Base-by-base conservation (phyloP, 1,140 invertebrate species). In the Araneus ventricosus region DNA sequence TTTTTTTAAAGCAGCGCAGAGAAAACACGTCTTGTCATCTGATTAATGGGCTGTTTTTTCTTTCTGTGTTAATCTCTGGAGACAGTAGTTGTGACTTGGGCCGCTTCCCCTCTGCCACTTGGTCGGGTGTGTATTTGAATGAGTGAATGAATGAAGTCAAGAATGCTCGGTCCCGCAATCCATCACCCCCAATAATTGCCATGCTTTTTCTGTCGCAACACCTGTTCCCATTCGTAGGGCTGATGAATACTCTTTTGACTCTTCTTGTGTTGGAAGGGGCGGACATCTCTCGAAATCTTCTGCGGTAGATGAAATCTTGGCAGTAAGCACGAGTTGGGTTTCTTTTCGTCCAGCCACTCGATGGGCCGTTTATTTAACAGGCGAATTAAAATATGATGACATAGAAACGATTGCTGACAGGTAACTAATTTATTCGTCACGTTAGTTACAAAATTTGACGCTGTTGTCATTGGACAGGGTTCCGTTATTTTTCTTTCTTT, bases 141-240 rank as follows among this genome's bases (percentile, higher is more conserved):
- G 86, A 63, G 59, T 63, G 59, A 88, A 79, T 82, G 89, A 82
- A 91, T 45, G 90, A 57, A 91, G 90, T 91, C 90, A 91, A 91
- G 90, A 91, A 91, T 85, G 34, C 37, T 85, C 59, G 10, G 24
- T 41, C 24, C 27, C 37, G 80, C 80, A 20, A 91, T 91, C 80
- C 90, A 91, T 91, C 90, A 91, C 70, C 22, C 34, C 90, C 41
- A 41, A 67, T 91, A 91, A 91, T 91, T 91, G 90, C 90, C 90
- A 52, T 85, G 90, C 90, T 91, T 91, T 52, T 91, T 91, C 90
- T 37, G 61, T 84, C 90, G 90, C 90, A 91, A 85, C 90, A 91
- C 90, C 90, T 91, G 90, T 91, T 91, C 61, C 52, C 90, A 85
- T 91, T 91, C 80, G 90, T 85, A 80, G 27, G 70, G 82, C 79